These are phyloP conservation scores for Erpetoichthys calabaricus DNA, from an alignment of 2,797 vertebrate species.

Conservation along the genomic window DNA sequence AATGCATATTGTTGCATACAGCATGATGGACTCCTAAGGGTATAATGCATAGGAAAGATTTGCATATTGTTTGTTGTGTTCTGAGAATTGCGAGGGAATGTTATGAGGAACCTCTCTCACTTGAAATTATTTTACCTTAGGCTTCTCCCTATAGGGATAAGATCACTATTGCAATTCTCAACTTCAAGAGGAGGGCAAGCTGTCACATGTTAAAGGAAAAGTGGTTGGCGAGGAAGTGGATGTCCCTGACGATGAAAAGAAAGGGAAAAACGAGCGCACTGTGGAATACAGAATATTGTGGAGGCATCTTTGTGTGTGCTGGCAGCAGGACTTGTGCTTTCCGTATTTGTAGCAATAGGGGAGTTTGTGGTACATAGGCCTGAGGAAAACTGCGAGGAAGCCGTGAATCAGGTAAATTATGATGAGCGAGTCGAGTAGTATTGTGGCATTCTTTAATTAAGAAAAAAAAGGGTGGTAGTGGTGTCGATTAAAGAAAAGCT, in stretches of 20 bases:
- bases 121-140: conserved; percentile 32
- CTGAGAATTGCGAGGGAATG: too few species aligned
- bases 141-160: conserved; percentile 94
- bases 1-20: too few species aligned
- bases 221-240: conserved; percentile 89
- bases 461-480: too few species aligned
- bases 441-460: too few species aligned
- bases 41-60: too few species aligned
- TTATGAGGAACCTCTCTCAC: too few species aligned
- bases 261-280: conserved; percentile 86
- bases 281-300: conserved; percentile 90
- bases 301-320: conserved; percentile 93
- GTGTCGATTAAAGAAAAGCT: too few species aligned
- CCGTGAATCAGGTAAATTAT: conserved; percentile 75
- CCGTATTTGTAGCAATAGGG: conserved; percentile 86
- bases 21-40: too few species aligned
- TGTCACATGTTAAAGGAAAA: conserved; percentile 93
- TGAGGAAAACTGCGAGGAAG: conserved; percentile 82
- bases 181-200: conserved; percentile 88
- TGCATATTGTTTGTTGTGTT: too few species aligned
- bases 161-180: conserved; percentile 94
- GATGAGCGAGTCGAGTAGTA: not conserved
- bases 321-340: conserved; percentile 85
- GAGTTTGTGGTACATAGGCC: conserved; percentile 95
- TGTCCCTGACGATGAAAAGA: conserved; percentile 84